Evolutionary conservation across 2,797 vertebrate species (phyloP).

Genomic region (Coendou prehensilis): DNA sequence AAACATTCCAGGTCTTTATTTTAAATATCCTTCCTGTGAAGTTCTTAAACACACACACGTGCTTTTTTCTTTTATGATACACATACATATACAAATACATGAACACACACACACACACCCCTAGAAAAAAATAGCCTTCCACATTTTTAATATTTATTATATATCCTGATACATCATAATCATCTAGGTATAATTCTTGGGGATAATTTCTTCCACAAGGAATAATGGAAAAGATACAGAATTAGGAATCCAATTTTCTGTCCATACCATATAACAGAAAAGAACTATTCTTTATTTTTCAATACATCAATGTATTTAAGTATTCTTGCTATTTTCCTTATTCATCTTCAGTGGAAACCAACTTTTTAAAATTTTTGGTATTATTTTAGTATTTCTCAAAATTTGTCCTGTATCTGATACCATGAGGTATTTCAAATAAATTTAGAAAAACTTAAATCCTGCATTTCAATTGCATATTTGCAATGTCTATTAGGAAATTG

Average conservation of each 20-base stretch:
- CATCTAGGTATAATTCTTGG: not conserved
- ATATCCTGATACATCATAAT: not conserved
- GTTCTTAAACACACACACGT: not conserved
- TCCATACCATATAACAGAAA: not conserved
- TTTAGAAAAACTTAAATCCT: not conserved
- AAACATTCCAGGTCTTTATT: not conserved
- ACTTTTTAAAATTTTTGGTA: not conserved
- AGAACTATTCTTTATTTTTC: not conserved
- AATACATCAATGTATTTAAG: not conserved
- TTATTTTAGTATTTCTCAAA: not conserved
- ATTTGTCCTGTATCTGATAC: not conserved
- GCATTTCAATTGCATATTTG: not conserved
- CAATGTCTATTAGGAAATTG: not conserved
- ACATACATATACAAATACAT: not conserved
- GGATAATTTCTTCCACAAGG: not conserved
- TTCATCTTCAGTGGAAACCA: not conserved
- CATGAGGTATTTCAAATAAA: not conserved
- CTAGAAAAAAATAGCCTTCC: not conserved
- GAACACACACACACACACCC: not conserved
- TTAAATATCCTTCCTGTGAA: not conserved
- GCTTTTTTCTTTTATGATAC: no score
- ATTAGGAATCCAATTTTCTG: not conserved
- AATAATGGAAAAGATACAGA: not conserved
- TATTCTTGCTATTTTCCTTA: not conserved
- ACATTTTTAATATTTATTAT: not conserved